Conservation (phyloP, 2,888 invertebrate genomes). For the Cyaniris semiargus region DNA sequence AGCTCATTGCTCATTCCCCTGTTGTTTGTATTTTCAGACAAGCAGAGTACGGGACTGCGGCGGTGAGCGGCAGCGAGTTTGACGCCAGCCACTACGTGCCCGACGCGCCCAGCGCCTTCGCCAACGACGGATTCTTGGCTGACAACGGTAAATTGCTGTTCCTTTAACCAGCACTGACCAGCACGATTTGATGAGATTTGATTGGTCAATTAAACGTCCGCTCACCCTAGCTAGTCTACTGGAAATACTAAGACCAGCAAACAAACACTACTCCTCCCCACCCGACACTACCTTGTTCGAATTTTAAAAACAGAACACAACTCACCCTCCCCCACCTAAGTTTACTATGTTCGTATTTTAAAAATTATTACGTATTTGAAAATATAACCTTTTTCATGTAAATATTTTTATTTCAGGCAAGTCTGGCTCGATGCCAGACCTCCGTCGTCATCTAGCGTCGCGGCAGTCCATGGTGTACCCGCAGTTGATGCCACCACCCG, state of each 20-base stretch:
- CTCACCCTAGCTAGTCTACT: no score
- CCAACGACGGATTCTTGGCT: constrained; percentile 70
- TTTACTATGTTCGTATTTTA: no score
- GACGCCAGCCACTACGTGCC: constrained; percentile 77
- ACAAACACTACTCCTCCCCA: no score
- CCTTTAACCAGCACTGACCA: no score
- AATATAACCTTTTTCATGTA: background rate
- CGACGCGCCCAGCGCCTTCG: constrained; percentile 68
- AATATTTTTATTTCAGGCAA: constrained; percentile 58
- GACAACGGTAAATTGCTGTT: constrained; percentile 61
- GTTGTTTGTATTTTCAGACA: constrained; percentile 50
- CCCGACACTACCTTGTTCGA: no score
- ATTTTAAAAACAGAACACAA: no score
- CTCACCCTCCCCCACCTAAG: no score
- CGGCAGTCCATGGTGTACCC: constrained; percentile 70
- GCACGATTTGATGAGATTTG: no score
- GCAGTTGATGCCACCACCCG: constrained; percentile 65
- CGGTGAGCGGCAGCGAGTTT: constrained; percentile 74
- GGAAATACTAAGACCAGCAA: no score
- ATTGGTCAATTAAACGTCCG: no score
- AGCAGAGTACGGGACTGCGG: constrained; percentile 58
- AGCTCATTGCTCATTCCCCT: no score
- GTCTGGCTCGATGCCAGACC: constrained; percentile 76
- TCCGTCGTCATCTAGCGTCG: constrained; percentile 66
- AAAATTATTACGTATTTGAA: no score